phyloP scores from a whole-genome alignment of 2,113 vertebrate genomes.

The Entomyzon cyanotis region DNA sequence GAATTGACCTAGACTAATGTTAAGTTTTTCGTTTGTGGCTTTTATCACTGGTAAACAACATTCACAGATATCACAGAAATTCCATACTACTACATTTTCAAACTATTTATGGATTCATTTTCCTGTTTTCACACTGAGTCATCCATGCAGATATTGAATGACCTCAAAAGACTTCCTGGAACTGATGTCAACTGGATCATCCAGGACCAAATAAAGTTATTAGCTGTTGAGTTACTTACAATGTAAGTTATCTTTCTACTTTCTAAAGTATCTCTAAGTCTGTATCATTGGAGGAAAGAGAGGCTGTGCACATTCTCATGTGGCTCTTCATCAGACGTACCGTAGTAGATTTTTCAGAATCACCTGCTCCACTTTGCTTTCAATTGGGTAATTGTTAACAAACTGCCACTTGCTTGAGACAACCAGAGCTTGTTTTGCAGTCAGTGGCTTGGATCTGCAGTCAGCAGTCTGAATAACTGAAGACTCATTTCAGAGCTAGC shows the following conservation, averaged over 20 bases:
- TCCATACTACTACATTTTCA: neutral
- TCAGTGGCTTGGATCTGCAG: neutral
- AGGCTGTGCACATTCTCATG: neutral
- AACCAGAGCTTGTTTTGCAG: neutral
- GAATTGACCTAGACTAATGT: neutral
- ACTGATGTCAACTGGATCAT: neutral
- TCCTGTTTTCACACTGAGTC: neutral
- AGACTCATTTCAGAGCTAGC: slow-evolving; percentile 38
- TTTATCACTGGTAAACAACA: neutral
- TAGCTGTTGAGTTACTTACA: neutral
- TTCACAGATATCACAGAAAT: neutral
- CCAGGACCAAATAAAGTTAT: neutral
- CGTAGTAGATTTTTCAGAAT: neutral
- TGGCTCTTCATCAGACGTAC: neutral
- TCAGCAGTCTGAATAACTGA: slow-evolving; percentile 5
- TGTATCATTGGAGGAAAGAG: neutral
- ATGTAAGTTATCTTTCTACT: neutral
- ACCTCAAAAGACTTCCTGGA: neutral
- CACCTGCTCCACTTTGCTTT: slow-evolving; percentile 28
- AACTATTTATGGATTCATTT: neutral
- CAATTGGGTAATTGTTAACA: slow-evolving; percentile 18
- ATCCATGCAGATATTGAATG: neutral
- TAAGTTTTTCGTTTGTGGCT: neutral
- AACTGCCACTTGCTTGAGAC: slow-evolving; percentile 1
- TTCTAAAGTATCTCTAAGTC: neutral